Base-by-base conservation (phyloP, 2,888 invertebrate species). In the Hirtodrosophila histrioides region DNA sequence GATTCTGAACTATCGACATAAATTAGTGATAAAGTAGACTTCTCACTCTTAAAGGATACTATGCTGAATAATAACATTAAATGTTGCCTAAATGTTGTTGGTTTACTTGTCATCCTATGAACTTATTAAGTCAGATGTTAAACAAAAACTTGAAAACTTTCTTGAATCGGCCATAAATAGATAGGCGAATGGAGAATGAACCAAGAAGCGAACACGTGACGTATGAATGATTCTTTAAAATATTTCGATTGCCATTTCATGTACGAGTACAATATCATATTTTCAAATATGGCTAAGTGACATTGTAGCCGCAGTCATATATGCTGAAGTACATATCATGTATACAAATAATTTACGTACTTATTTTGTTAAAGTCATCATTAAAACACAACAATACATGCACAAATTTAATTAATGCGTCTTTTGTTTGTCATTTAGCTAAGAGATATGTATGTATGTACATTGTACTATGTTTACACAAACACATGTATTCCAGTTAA, bases 341-440 rank as follows among this genome's bases (percentile, higher is more conserved):
- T 37, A 29, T 10, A 35, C 39, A 37, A 51, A 40, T n/a, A 50
- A 48, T 63, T 36, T 45, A 35, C 35, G 11, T 29, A 37, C 53
- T 57, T 43, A 46, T 29, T 46, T 33, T 54, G 29, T 23, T 35
- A 66, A 29, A 46, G 23, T 27, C 37, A 57, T 67, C 46, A 66
- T 74, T 64, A 64, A 64, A 63, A 51, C 6, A 69, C 45, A 55
- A 53, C 23, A 49, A 37, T 10, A 71, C 35, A 46, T 64, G 41
- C 41, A 46, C 55, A 69, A 65, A 58, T 72, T 68, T 65, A 70
- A 57, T 81, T 75, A 82, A 75, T 84, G 68, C 66, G 69, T 72
- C 69, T 81, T 75, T 82, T 84, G 69, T 78, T 69, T 76, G 53
- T 31, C 69, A 63, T 60, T 70, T 75, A 45, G 62, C 46, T 40